Percentiles rank a stretch among this genome's conserved stretches.
Evolutionary conservation across 92 coral and sea anemone genomes (phyloP).

Genomic region (Nematostella vectensis): DNA sequence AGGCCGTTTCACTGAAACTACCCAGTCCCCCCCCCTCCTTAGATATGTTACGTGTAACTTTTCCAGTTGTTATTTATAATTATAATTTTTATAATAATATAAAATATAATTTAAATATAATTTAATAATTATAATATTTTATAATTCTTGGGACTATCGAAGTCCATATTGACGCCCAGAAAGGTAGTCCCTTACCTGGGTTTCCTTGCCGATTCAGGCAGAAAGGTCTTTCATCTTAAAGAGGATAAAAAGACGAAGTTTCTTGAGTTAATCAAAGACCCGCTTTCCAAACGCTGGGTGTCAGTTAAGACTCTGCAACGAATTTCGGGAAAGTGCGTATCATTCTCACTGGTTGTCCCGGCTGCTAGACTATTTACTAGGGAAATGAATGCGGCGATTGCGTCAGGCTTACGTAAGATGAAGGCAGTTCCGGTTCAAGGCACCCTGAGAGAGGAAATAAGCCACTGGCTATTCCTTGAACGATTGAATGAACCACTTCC

Average conservation of each 20-base stretch:
- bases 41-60: too few species aligned
- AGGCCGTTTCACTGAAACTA: too few species aligned
- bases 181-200: not conserved
- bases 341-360: not conserved
- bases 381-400: not conserved
- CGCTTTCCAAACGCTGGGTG: not conserved
- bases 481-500: slow-evolving; percentile 26
- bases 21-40: too few species aligned
- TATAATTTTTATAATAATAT: too few species aligned
- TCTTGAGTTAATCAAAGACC: not conserved
- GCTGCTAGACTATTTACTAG: not conserved
- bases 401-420: slow-evolving; percentile 15
- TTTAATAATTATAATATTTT: too few species aligned
- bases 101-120: too few species aligned
- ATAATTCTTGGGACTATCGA: not conserved
- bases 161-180: not conserved
- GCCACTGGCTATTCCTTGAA: slow-evolving; percentile 25
- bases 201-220: not conserved
- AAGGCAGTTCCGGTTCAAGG: slow-evolving; percentile 12
- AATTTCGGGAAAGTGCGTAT: slow-evolving; percentile 20
- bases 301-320: slow-evolving; percentile 25
- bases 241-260: not conserved
- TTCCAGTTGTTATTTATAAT: too few species aligned
- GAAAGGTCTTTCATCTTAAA: not conserved
- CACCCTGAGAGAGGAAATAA: slow-evolving; percentile 16